A percentile compares a stretch with the other conserved stretches of the same genome.
Evolutionary conservation across 1,140 invertebrate species (phyloP).

Genomic region (Teleopsis dalmanni): DNA sequence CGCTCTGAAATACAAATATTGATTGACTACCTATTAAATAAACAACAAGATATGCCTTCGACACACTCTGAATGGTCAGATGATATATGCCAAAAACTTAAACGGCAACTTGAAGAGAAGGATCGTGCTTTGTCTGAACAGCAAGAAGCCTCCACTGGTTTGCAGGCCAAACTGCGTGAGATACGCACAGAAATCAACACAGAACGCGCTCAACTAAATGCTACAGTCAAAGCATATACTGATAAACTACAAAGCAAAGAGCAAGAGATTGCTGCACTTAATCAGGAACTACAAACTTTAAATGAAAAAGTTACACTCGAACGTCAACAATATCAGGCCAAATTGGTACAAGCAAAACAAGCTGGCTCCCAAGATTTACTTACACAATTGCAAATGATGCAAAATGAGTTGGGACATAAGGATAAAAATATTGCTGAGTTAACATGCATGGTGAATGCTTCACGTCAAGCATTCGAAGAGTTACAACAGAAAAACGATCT

Average conservation of each 20-base stretch:
- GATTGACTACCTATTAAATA: slow-evolving; percentile 80
- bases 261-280: slow-evolving; percentile 25
- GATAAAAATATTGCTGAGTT: slow-evolving; percentile 35
- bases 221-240: slow-evolving; percentile 46
- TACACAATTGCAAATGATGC: slow-evolving; percentile 31
- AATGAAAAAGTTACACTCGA: slow-evolving; percentile 37
- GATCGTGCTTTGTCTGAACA: slow-evolving; percentile 66
- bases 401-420: slow-evolving; percentile 34
- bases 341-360: slow-evolving; percentile 32
- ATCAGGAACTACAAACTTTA: slow-evolving; percentile 29
- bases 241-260: slow-evolving; percentile 37
- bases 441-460: slow-evolving; percentile 28
- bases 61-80: slow-evolving; percentile 79
- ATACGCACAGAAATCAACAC: slow-evolving; percentile 62
- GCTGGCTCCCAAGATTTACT: slow-evolving; percentile 33
- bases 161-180: slow-evolving; percentile 70
- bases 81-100: slow-evolving; percentile 75
- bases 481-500: slow-evolving; percentile 32
- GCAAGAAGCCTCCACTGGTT: slow-evolving; percentile 58
- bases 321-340: slow-evolving; percentile 38
- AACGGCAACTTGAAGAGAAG: slow-evolving; percentile 77
- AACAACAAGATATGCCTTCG: slow-evolving; percentile 67
- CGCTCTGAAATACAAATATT: slow-evolving; percentile 79
- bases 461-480: slow-evolving; percentile 20
- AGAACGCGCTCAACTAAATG: slow-evolving; percentile 53